Evolutionary conservation across 1,140 invertebrate species (phyloP), one percentile per base, ranked within the genome.

Genomic region (Drosophila equinoxialis): DNA sequence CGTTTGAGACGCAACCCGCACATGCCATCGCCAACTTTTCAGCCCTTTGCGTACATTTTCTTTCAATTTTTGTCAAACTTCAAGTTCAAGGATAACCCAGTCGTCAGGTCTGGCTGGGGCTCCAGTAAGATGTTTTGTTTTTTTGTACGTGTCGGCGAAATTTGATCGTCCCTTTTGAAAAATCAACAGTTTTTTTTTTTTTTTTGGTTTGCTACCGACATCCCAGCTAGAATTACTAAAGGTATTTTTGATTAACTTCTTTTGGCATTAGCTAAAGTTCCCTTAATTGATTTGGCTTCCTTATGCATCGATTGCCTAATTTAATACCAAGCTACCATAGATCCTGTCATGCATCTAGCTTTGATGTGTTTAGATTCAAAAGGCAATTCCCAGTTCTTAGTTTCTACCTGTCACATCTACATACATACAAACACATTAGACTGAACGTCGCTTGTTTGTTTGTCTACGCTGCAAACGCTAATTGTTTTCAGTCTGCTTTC

Each of bases 21-120:
- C 57, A 37, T 68, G 65, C 37, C 62, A 55, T 60, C 14, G 48
- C 54, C 54, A 71, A 42, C 42, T 79, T 81, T 83, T 71, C 35
- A 65, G 71, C 65, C 77, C 30, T 69, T 74, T 74, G 54, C 59
- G 45, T 51, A 11, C 14, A 10, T 51, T 23, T 20, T 51, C 17
- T 51, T 51, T 51, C 11, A 20, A 51, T 23, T 67, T 85, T 83
- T 89, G 65, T 74, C 80, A 83, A 87, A 58, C 84, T 75, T 57
- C 23, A 89, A 81, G 84, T 87, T 87, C 84, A 87, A 87, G 85
- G 84, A 89, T 87, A 87, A 77, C 35, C 55, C 35, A 39, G 51
- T 59, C 37, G 33, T 20, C 63, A 72, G 69, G 68, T 68, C 45
- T 51, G 45, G 45, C 17, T 51, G 45, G 17, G 45, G 17, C 13